Percentiles rank a stretch among this genome's conserved stretches.
phyloP scores from a whole-genome alignment of 2,797 vertebrate species.

The Characodon lateralis region DNA sequence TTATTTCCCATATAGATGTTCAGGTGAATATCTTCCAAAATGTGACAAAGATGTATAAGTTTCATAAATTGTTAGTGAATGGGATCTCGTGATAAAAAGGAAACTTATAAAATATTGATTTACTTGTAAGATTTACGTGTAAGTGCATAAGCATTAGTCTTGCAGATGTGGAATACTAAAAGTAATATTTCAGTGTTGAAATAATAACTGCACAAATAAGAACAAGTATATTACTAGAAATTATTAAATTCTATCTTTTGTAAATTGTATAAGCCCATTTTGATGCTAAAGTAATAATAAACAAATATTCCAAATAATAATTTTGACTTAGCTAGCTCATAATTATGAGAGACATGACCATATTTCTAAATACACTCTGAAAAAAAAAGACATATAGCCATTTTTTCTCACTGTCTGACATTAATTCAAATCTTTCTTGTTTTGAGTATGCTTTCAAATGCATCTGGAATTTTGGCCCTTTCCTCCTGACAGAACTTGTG shows the following conservation, averaged over 20 bases:
- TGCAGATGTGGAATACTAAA: conserved; percentile 12
- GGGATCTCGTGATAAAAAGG: not conserved
- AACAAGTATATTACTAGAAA: not conserved
- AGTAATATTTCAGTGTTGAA: not conserved
- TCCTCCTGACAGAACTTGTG: conserved; percentile 6
- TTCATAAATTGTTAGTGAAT: conserved; percentile 20
- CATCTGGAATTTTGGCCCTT: not conserved
- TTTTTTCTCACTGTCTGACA: too few relatives aligned
- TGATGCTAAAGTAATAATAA: not conserved
- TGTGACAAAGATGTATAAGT: conserved; percentile 28
- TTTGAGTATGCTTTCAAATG: too few relatives aligned
- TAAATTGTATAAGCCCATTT: not conserved
- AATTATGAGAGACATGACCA: too few relatives aligned
- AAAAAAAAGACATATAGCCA: too few relatives aligned
- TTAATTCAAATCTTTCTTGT: too few relatives aligned
- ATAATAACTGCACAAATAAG: not conserved
- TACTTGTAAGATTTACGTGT: conserved; percentile 23
- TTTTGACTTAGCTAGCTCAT: too few relatives aligned
- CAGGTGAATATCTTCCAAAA: conserved; percentile 49
- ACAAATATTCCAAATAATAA: not conserved
- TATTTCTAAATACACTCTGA: too few relatives aligned
- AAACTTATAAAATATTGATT: conserved; percentile 22
- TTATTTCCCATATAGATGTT: conserved; percentile 21
- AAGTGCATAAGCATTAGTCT: conserved; percentile 21
- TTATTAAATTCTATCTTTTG: not conserved